These are phyloP conservation scores for Vidua chalybeata DNA, from an alignment of 2,113 vertebrate species.

Conservation along the genomic window DNA sequence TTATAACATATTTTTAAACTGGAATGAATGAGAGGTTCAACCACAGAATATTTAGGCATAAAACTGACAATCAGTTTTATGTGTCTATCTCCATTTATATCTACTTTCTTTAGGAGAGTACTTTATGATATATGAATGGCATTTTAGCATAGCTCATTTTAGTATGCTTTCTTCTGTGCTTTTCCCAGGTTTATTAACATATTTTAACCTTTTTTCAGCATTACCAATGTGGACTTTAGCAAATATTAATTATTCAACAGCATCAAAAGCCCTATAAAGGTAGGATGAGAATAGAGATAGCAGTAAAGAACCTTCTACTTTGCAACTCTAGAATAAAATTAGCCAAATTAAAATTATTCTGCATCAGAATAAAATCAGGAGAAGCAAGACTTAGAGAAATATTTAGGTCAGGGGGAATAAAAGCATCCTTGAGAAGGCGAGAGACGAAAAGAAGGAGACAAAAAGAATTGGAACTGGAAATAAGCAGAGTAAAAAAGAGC, in stretches of 20 bases:
- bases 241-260: slow-evolving; percentile 52
- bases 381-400: neutral
- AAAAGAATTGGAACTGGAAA: neutral
- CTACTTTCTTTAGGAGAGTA: neutral
- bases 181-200: slow-evolving; percentile 43
- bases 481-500: neutral
- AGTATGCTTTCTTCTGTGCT: slow-evolving; percentile 2
- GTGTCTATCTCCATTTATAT: neutral
- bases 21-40: neutral
- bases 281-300: neutral
- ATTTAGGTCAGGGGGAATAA: neutral
- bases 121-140: neutral
- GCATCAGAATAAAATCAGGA: neutral
- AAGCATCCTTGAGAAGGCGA: neutral
- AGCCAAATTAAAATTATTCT: neutral
- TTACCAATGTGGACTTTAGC: slow-evolving; percentile 35
- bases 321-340: neutral
- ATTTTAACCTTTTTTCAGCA: slow-evolving; percentile 56
- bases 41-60: neutral
- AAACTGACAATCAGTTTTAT: slow-evolving; percentile 7
- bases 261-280: neutral
- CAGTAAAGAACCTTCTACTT: neutral
- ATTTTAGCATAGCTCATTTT: slow-evolving; percentile 15
- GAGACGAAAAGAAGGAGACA: neutral
- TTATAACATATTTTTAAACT: neutral